These are phyloP conservation scores for Argyresthia goedartella DNA, from an alignment of 2,888 invertebrate species.

Conservation along the genomic window DNA sequence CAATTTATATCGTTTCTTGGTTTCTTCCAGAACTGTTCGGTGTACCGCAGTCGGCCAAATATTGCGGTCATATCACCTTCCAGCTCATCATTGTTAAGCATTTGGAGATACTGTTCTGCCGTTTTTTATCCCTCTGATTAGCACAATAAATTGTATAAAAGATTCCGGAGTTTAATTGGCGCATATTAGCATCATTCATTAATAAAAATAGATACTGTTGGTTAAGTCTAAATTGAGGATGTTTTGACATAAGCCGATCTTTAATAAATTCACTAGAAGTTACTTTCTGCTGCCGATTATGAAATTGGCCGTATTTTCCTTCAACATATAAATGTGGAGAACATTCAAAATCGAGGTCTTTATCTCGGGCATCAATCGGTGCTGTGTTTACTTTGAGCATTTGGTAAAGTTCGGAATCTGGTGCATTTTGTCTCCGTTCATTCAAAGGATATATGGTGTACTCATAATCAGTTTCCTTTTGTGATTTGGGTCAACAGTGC, in stretches of 20 bases:
- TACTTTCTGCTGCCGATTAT: slow-evolving; percentile 11
- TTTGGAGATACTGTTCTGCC: slow-evolving; percentile 18
- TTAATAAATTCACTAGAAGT: slow-evolving; percentile 14
- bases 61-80: slow-evolving; percentile 20
- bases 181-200: slow-evolving; percentile 12
- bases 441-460: slow-evolving; percentile 13
- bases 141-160: slow-evolving; percentile 19
- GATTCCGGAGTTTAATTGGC: slow-evolving; percentile 18
- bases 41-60: slow-evolving; percentile 20
- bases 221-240: slow-evolving; percentile 11
- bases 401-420: slow-evolving; percentile 14
- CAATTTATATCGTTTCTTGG: slow-evolving; percentile 18
- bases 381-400: slow-evolving; percentile 15
- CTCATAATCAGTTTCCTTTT: slow-evolving; percentile 9
- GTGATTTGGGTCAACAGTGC: slow-evolving; percentile 6
- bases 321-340: slow-evolving; percentile 14
- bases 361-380: slow-evolving; percentile 13
- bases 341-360: slow-evolving; percentile 7
- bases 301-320: slow-evolving; percentile 16
- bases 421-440: slow-evolving; percentile 8
- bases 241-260: slow-evolving; percentile 15
- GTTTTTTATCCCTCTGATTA: slow-evolving; percentile 16
- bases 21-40: slow-evolving; percentile 18
- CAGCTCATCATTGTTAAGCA: slow-evolving; percentile 17
- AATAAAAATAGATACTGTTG: slow-evolving; percentile 12